Conservation (phyloP, 2,113 vertebrate species). For the Protomyctophum bolini region DNA sequence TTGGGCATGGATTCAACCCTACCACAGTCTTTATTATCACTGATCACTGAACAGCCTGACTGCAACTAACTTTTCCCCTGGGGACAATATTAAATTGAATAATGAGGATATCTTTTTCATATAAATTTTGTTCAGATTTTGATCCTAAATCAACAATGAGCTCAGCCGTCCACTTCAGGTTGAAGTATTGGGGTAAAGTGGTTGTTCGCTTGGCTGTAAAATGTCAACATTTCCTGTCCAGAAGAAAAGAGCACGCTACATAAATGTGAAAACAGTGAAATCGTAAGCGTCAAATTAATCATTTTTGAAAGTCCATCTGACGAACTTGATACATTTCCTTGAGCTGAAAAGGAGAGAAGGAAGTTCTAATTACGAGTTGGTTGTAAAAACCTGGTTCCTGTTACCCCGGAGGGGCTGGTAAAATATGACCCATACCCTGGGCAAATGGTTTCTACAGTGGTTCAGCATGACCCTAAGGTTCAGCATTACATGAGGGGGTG, state of each 20-base stretch:
- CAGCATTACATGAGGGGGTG: constrained; percentile 40
- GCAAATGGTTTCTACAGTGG: constrained; percentile 31
- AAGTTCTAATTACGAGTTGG: constrained; percentile 11
- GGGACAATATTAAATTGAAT: no score
- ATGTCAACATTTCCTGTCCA: constrained; percentile 29
- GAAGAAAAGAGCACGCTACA: constrained; percentile 1
- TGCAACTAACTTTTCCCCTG: no score
- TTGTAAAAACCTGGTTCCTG: constrained; percentile 22
- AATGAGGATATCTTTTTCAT: no score
- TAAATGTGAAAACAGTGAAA: constrained; percentile 15
- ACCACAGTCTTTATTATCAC: no score
- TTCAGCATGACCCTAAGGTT: constrained; percentile 28
- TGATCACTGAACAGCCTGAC: no score
- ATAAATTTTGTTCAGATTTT: not conserved
- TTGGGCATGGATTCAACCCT: no score
- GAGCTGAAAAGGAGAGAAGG: constrained; percentile 9
- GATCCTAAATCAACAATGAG: constrained; percentile 64
- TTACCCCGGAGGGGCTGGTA: constrained; percentile 16
- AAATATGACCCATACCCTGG: constrained; percentile 34
- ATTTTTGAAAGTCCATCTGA: constrained; percentile 20
- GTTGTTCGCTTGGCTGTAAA: constrained; percentile 34
- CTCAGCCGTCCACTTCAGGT: constrained; percentile 34
- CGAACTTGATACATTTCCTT: constrained; percentile 31
- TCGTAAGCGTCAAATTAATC: no score
- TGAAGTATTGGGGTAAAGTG: constrained; percentile 8